Conservation (phyloP, 2,113 vertebrate genomes). For the Oncorhynchus nerka region DNA sequence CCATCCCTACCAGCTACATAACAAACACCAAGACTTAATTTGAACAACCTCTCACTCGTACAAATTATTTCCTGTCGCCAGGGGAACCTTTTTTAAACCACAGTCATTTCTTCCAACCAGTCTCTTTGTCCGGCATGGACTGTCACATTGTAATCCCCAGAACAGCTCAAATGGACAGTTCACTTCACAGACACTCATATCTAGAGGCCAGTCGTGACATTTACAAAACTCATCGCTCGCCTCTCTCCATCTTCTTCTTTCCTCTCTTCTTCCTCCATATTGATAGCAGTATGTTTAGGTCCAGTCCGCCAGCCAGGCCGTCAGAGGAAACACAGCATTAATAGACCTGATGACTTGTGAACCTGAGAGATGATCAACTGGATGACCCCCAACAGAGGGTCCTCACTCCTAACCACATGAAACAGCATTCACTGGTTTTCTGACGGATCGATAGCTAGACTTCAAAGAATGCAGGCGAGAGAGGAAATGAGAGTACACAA, state of each 20-base stretch:
- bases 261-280: constrained; percentile 39
- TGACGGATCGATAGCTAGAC: constrained; percentile 56
- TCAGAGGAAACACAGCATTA: constrained; percentile 60
- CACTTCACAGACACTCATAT: constrained; percentile 30
- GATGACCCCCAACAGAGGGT: background rate
- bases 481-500: constrained; percentile 21
- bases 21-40: background rate
- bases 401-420: constrained; percentile 16
- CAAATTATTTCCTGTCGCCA: background rate
- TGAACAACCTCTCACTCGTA: background rate
- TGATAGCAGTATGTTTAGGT: constrained; percentile 60
- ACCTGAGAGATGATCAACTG: constrained; percentile 41
- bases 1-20: background rate
- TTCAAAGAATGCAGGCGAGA: constrained; percentile 47
- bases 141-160: background rate
- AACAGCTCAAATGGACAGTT: constrained; percentile 25
- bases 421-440: constrained; percentile 31
- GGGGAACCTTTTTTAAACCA: background rate
- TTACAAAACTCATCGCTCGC: constrained; percentile 38
- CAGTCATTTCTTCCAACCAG: background rate
- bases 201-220: constrained; percentile 37
- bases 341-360: constrained; percentile 63
- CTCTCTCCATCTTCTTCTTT: constrained; percentile 8
- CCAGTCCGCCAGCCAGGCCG: constrained; percentile 44
- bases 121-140: background rate